A percentile compares a stretch with the other conserved stretches of the same genome.
Conservation (phyloP, 2,797 vertebrate genomes). For the Xerus rutilus region DNA sequence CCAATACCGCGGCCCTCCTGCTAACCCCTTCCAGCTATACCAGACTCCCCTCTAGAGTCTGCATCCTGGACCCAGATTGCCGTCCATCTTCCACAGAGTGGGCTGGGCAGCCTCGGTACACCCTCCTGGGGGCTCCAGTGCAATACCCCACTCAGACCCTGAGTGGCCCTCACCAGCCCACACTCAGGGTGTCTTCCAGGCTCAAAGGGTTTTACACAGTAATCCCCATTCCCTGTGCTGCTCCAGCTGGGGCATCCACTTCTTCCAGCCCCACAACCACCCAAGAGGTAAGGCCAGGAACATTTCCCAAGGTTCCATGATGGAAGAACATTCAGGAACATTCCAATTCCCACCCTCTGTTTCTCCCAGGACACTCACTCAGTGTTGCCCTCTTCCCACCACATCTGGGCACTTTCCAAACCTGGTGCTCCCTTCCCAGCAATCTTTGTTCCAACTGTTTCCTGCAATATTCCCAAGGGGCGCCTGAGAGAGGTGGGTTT, state of each 20-base stretch:
- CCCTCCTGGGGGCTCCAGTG: background rate
- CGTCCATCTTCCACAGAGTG: background rate
- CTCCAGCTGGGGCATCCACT: no score
- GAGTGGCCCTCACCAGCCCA: background rate
- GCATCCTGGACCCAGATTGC: background rate
- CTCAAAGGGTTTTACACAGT: background rate
- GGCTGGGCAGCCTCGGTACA: background rate
- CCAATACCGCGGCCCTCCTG: background rate
- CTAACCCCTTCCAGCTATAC: background rate
- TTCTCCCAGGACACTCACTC: slow-evolving; percentile 2
- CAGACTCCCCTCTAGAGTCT: background rate
- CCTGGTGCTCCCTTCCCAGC: background rate
- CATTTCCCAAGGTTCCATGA: slow-evolving; percentile 38
- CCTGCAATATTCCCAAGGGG: slow-evolving; percentile 62
- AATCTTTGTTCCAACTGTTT: background rate
- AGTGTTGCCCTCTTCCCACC: slow-evolving; percentile 53
- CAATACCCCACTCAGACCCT: background rate
- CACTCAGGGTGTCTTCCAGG: background rate
- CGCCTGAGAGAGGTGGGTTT: slow-evolving; percentile 29
- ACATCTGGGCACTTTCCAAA: slow-evolving; percentile 45
- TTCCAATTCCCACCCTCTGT: background rate
- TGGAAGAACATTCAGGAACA: slow-evolving; percentile 45
- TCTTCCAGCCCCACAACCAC: background rate
- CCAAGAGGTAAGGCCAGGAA: background rate
- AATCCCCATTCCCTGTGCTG: background rate